Conservation (phyloP, 2,888 invertebrate genomes). For the Drosophila vallismaia region DNA sequence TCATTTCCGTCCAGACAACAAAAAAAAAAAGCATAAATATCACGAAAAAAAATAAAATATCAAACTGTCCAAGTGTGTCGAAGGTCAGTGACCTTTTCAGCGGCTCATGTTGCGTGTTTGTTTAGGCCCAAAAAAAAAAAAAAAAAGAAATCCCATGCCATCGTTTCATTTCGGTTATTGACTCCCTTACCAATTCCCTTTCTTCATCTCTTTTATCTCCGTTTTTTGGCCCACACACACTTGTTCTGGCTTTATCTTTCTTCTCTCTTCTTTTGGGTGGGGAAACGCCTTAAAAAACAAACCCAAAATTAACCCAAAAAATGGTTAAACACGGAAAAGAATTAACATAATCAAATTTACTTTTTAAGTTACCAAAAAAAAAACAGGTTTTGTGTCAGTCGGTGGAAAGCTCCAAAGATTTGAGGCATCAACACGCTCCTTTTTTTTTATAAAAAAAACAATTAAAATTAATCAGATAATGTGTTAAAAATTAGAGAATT, state of each 20-base stretch:
- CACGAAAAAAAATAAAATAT: not conserved
- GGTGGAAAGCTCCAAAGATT: slow-evolving; percentile 24
- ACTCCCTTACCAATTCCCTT: slow-evolving; percentile 43
- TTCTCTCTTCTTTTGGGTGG: slow-evolving; percentile 36
- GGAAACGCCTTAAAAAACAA: slow-evolving; percentile 11
- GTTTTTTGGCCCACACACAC: slow-evolving; percentile 21
- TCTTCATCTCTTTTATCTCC: slow-evolving; percentile 29
- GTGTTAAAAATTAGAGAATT: not conserved
- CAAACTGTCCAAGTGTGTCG: slow-evolving; percentile 53
- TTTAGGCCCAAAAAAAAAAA: slow-evolving; percentile 53
- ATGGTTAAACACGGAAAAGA: slow-evolving; percentile 13
- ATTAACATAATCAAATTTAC: slow-evolving; percentile 62
- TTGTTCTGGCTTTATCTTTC: slow-evolving; percentile 30
- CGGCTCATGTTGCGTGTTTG: slow-evolving; percentile 65
- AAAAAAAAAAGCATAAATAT: not conserved
- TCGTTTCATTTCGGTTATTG: slow-evolving; percentile 59
- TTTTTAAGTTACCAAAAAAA: slow-evolving; percentile 22
- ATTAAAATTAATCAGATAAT: slow-evolving; percentile 10
- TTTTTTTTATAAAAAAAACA: too few species aligned
- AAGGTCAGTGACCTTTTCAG: slow-evolving; percentile 65
- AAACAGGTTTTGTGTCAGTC: slow-evolving; percentile 27
- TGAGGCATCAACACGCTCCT: slow-evolving; percentile 15
- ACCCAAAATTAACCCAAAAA: not conserved
- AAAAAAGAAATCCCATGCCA: slow-evolving; percentile 13
- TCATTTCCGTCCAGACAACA: slow-evolving; percentile 43